Evolutionary conservation across 1,140 invertebrate species (phyloP).

Genomic region (Papilio xuthus): DNA sequence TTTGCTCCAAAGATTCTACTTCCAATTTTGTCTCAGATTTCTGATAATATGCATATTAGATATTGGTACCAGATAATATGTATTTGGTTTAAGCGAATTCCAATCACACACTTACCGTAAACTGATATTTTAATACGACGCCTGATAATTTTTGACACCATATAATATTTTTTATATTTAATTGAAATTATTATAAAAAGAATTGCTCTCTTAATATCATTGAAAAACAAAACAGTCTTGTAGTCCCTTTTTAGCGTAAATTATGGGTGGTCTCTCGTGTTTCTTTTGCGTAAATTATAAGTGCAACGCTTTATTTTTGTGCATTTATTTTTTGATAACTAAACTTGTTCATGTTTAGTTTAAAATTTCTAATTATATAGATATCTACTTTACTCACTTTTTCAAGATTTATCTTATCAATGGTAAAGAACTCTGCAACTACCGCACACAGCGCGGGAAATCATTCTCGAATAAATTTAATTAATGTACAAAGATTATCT

Average conservation of each 20-base stretch:
- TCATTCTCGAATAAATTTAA: conserved; percentile 4
- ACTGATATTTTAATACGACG: conserved; percentile 60
- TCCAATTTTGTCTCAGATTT: conserved; percentile 60
- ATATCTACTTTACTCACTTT: background rate
- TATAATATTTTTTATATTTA: conserved; percentile 29
- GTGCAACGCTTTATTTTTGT: background rate
- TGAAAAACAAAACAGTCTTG: background rate
- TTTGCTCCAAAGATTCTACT: conserved; percentile 50
- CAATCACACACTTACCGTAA: conserved; percentile 57
- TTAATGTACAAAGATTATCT: conserved; percentile 8
- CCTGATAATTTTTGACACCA: conserved; percentile 40
- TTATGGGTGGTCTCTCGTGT: background rate
- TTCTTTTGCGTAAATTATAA: background rate
- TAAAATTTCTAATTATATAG: background rate
- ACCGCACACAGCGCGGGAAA: background rate
- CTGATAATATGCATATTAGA: conserved; percentile 61
- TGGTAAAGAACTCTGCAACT: background rate
- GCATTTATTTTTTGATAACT: background rate
- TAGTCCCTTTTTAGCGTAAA: background rate
- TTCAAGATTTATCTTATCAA: conserved; percentile 11
- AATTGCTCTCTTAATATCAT: background rate
- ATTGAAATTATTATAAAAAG: background rate
- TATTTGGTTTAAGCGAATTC: conserved; percentile 45
- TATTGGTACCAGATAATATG: conserved; percentile 53
- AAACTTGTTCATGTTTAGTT: background rate